Conservation (phyloP, 2,888 invertebrate species). For the Leptodirus hochenwartii region DNA sequence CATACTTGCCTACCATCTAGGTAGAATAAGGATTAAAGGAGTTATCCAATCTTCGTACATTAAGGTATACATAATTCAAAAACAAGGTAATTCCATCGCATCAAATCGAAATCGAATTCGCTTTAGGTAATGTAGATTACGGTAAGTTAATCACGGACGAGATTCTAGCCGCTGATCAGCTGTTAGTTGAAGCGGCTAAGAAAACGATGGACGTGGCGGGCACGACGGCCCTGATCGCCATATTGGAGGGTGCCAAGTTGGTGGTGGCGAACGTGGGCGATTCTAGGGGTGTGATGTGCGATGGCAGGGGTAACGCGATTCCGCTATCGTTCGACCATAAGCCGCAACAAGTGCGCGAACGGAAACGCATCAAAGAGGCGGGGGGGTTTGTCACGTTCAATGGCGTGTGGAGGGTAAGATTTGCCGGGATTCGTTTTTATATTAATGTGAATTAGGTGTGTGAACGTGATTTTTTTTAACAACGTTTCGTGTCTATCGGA, state of each 20-base stretch:
- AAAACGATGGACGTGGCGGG: slow-evolving; percentile 61
- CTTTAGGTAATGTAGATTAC: slow-evolving; percentile 62
- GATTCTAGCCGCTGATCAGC: slow-evolving; percentile 66
- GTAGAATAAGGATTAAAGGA: too few species aligned
- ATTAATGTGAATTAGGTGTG: too few species aligned
- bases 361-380: slow-evolving; percentile 81
- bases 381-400: slow-evolving; percentile 91
- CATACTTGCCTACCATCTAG: too few species aligned
- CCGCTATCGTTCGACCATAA: slow-evolving; percentile 93
- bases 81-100: too few species aligned
- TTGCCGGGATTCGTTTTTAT: too few species aligned
- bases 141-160: slow-evolving; percentile 72
- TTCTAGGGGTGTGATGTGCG: slow-evolving; percentile 91
- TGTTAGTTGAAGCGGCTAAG: slow-evolving; percentile 68
- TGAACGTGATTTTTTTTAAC: too few species aligned
- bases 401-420: slow-evolving; percentile 93
- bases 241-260: slow-evolving; percentile 63
- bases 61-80: too few species aligned
- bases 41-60: too few species aligned
- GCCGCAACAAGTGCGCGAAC: slow-evolving; percentile 88
- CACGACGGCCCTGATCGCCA: slow-evolving; percentile 80
- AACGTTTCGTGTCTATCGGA: too few species aligned
- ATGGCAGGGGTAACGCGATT: slow-evolving; percentile 72
- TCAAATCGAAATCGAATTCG: too few species aligned
- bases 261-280: slow-evolving; percentile 95